phyloP scores from a whole-genome alignment of 2,888 invertebrate species.

The Zygaena filipendulae region DNA sequence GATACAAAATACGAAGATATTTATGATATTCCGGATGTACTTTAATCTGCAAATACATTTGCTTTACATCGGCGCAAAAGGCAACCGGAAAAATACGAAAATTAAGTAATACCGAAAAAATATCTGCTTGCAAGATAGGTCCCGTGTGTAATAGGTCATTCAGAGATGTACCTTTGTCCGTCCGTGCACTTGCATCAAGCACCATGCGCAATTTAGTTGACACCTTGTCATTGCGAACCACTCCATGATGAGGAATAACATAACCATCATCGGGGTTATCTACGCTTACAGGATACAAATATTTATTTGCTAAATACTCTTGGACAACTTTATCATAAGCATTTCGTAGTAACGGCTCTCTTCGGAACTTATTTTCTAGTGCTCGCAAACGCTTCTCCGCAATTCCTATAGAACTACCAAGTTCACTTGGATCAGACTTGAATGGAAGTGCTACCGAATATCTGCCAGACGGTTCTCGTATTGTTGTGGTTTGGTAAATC shows the following conservation, averaged over 20 bases:
- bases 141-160: conserved; percentile 10
- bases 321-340: conserved; percentile 6
- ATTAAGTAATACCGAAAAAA: conserved; percentile 4
- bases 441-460: conserved; percentile 6
- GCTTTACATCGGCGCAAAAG: conserved; percentile 7
- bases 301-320: no score
- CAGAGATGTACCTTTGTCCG: conserved; percentile 8
- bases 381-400: conserved; percentile 5
- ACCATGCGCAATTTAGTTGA: conserved; percentile 9
- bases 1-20: conserved; percentile 11
- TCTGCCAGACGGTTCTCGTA: conserved; percentile 1
- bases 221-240: conserved; percentile 8
- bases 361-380: conserved; percentile 5
- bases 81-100: conserved; percentile 9
- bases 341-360: neutral
- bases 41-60: conserved; percentile 9
- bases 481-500: neutral
- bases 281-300: no score
- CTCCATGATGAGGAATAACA: conserved; percentile 9
- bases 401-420: conserved; percentile 6
- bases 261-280: conserved; percentile 3
- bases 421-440: conserved; percentile 1
- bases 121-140: conserved; percentile 6
- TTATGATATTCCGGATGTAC: conserved; percentile 6
- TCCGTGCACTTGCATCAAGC: conserved; percentile 7